A percentile compares a stretch with the other conserved stretches of the same genome.
Conservation (phyloP, 2,113 vertebrate species). For the Charadrius vociferus region DNA sequence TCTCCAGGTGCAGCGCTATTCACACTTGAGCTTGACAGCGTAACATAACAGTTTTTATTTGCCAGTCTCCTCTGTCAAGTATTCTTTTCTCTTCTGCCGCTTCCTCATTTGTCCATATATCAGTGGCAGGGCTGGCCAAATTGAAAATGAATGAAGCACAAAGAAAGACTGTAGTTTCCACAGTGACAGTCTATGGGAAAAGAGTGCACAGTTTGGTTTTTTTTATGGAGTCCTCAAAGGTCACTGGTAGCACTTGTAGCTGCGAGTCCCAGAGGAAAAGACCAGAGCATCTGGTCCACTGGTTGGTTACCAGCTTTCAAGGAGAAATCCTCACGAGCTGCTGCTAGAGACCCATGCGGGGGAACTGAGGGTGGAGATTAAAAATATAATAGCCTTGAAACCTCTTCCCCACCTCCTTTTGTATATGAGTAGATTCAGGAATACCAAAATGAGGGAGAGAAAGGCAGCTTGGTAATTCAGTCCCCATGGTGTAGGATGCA, state of each 20-base stretch:
- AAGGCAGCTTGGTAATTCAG: not conserved
- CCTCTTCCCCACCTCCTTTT: not conserved
- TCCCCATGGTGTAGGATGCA: not conserved
- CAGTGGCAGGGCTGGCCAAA: slow-evolving; percentile 63
- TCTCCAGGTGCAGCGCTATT: slow-evolving; percentile 82
- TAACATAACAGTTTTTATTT: slow-evolving; percentile 72
- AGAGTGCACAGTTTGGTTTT: not conserved
- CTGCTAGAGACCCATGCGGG: not conserved
- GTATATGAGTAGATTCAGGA: not conserved
- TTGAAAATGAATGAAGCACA: slow-evolving; percentile 68
- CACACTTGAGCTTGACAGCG: slow-evolving; percentile 76
- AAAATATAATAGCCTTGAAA: not conserved
- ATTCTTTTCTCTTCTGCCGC: slow-evolving; percentile 68
- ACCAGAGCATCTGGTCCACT: not conserved
- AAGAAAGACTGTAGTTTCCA: slow-evolving; percentile 64
- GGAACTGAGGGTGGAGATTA: not conserved
- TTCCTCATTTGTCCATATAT: slow-evolving; percentile 72
- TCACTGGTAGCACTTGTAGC: slow-evolving; percentile 48
- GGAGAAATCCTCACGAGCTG: not conserved
- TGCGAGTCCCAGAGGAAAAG: not conserved
- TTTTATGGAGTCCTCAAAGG: slow-evolving; percentile 42
- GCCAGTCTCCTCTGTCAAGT: slow-evolving; percentile 61
- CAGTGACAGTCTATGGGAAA: slow-evolving; percentile 44
- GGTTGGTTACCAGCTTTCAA: not conserved
- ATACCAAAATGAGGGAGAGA: not conserved